These are phyloP conservation scores for Timema cristinae DNA, from an alignment of 2,888 invertebrate species.

Conservation along the genomic window DNA sequence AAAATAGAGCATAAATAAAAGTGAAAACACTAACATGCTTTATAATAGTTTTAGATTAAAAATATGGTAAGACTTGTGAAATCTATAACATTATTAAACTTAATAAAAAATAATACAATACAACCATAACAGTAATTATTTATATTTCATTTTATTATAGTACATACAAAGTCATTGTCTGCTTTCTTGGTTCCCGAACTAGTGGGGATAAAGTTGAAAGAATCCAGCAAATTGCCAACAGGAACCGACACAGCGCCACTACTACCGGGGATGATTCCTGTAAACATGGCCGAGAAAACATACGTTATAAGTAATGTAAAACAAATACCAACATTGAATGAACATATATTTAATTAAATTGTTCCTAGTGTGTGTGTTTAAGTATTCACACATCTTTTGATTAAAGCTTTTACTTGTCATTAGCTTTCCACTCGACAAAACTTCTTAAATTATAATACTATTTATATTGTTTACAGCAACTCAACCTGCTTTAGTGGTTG, in stretches of 20 bases:
- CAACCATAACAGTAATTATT: too few relatives aligned
- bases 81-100: too few relatives aligned
- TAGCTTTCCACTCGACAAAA: too few relatives aligned
- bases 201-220: constrained; percentile 27
- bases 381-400: background rate
- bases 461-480: too few relatives aligned
- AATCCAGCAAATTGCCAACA: constrained; percentile 29
- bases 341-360: background rate
- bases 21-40: too few relatives aligned
- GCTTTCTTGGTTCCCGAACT: constrained; percentile 31
- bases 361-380: background rate
- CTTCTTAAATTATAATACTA: too few relatives aligned
- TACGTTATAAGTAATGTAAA: background rate
- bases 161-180: constrained; percentile 33
- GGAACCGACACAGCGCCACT: constrained; percentile 23
- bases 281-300: background rate
- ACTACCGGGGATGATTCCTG: constrained; percentile 18
- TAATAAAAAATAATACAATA: too few relatives aligned
- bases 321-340: background rate
- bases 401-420: too few relatives aligned
- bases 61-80: too few relatives aligned
- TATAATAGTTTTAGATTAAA: too few relatives aligned
- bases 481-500: too few relatives aligned
- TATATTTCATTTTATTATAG: background rate
- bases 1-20: too few relatives aligned